phyloP scores from a whole-genome alignment of 2,888 invertebrate species.

The Cryptus armator region DNA sequence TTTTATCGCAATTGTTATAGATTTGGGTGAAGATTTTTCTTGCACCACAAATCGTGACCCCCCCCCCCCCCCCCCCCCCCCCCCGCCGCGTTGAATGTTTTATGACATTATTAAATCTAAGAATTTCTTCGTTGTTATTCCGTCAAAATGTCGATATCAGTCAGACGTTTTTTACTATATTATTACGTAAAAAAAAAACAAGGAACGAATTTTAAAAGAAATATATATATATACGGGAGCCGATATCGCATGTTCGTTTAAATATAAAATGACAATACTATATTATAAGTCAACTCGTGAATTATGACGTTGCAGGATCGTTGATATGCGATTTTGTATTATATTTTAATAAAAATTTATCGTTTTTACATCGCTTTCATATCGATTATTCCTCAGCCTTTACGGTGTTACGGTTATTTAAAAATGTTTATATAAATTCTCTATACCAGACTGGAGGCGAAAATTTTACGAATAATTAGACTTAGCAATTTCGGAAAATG shows the following conservation, averaged over 20 bases:
- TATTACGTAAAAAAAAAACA: conserved; percentile 4
- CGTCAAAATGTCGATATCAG: conserved; percentile 13
- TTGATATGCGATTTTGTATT: conserved; percentile 56
- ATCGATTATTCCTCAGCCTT: neutral
- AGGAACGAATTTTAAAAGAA: neutral
- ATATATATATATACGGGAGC: neutral
- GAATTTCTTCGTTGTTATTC: conserved; percentile 15
- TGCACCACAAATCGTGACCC: neutral
- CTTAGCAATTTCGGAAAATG: no score
- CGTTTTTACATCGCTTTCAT: conserved; percentile 48
- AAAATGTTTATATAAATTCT: neutral
- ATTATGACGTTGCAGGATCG: conserved; percentile 39
- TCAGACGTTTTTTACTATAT: conserved; percentile 18
- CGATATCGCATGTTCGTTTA: neutral
- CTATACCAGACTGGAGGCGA: neutral
- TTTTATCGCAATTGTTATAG: neutral
- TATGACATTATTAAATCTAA: conserved; percentile 30
- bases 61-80: neutral
- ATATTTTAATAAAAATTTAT: conserved; percentile 65
- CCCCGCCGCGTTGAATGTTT: conserved; percentile 11
- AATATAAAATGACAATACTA: conserved; percentile 52
- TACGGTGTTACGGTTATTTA: neutral
- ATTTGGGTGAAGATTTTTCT: neutral
- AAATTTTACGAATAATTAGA: no score
- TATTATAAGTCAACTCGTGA: conserved; percentile 21